Evolutionary conservation across 2,113 vertebrate species (phyloP), one percentile per base, ranked within the genome.

Genomic region (Parotia lawesii): DNA sequence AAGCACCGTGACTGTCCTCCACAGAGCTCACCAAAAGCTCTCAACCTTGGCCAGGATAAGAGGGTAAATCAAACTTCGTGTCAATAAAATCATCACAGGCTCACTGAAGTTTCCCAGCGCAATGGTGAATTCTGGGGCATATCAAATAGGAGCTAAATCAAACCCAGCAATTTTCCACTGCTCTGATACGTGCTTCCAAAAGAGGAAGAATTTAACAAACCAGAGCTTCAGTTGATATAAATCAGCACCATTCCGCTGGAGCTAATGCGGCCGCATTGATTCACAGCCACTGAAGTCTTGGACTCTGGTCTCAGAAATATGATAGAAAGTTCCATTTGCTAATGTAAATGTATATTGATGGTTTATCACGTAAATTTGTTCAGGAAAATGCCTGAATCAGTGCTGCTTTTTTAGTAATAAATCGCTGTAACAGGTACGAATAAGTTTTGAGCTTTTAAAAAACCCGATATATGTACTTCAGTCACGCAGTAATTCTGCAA

Each of bases 301-400:
- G 75, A 79, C 71, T 82, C 71, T 38, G 35, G 71, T 91, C 91
- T 85, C 89, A 73, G 79, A 80, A 91, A 91, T 87, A 77, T 54
- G 77, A 92, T 17, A 95, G 91, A 88, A 85, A 94, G 85, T 90
- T 95, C 85, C 58, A 83, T 94, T 95, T 91, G 74, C 54, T 97
- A 97, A 97, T 95, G 96, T 97, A 97, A 96, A 96, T 95, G 74
- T 81, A 95, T 96, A 95, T 87, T 92, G 96, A 96, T 95, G 80
- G 92, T 94, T 98, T 97, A 97, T 97, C 95, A 94, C 58, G 8
- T 37, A 76, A 97, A 98, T 97, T 97, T 96, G 97, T 96, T 96
- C 97, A 96, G 96, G 94, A 97, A 97, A 98, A 97, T 93, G 89
- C 95, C 96, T 95, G 95, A 94, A 97, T 95, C 94, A 86, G 84